phyloP scores from a whole-genome alignment of 2,113 vertebrate genomes.

The Cinclus mexicanus region DNA sequence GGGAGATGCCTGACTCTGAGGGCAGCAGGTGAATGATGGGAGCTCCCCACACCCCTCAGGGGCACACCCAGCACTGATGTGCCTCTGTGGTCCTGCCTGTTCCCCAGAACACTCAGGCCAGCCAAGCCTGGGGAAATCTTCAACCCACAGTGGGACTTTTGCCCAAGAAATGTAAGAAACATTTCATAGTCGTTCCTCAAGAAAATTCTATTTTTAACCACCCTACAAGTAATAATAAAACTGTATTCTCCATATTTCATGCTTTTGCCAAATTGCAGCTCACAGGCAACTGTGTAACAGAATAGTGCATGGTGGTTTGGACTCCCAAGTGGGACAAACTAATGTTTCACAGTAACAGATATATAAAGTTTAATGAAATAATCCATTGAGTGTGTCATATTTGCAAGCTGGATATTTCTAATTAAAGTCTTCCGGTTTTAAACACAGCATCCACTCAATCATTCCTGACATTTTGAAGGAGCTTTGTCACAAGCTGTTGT shows the following conservation, averaged over 20 bases:
- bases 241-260: neutral
- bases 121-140: neutral
- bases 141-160: neutral
- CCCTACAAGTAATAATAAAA: neutral
- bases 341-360: neutral
- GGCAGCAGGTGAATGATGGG: fast-evolving
- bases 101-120: neutral
- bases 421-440: neutral
- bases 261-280: neutral
- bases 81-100: neutral
- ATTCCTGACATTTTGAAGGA: neutral
- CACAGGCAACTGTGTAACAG: neutral
- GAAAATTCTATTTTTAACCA: neutral
- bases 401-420: neutral
- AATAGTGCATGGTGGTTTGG: neutral
- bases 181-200: neutral
- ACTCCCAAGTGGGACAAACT: neutral
- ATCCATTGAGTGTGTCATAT: neutral
- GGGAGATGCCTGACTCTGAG: neutral
- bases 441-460: neutral
- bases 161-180: neutral
- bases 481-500: neutral
- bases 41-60: neutral
- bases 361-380: neutral
- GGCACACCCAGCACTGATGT: fast-evolving